Conservation (phyloP, 2,113 vertebrate species). For the Platysteira castanea region DNA sequence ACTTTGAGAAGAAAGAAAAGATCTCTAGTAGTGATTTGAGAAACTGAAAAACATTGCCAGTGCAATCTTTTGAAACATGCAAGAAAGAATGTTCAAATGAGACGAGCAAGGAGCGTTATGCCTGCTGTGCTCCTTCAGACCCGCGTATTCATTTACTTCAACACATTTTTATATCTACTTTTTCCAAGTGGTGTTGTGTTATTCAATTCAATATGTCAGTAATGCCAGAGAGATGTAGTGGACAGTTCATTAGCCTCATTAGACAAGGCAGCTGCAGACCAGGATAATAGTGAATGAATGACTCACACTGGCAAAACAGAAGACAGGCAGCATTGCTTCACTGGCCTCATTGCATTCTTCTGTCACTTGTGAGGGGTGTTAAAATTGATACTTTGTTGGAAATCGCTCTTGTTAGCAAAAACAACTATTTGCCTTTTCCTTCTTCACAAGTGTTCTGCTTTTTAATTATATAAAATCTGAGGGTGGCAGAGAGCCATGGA, state of each 20-base stretch:
- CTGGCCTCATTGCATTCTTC: neutral
- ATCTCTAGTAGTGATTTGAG: neutral
- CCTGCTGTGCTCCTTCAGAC: neutral
- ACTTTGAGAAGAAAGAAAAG: neutral
- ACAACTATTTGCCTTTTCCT: neutral
- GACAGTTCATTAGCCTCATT: slow-evolving; percentile 29
- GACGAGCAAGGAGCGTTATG: neutral
- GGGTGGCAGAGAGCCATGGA: neutral
- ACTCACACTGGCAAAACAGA: neutral
- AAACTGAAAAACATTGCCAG: neutral
- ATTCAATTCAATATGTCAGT: neutral
- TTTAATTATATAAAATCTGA: neutral
- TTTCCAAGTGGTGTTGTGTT: neutral
- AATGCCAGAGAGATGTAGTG: neutral
- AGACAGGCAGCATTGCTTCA: neutral
- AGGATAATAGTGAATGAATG: neutral
- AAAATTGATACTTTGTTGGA: neutral
- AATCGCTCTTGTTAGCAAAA: neutral
- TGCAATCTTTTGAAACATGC: neutral
- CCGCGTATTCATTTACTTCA: neutral
- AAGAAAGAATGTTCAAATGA: neutral
- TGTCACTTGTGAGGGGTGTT: neutral
- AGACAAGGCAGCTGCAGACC: neutral
- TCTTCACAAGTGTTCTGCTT: neutral
- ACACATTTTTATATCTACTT: neutral